Conservation (phyloP, 2,888 invertebrate genomes). For the Diachrysia chrysitis region DNA sequence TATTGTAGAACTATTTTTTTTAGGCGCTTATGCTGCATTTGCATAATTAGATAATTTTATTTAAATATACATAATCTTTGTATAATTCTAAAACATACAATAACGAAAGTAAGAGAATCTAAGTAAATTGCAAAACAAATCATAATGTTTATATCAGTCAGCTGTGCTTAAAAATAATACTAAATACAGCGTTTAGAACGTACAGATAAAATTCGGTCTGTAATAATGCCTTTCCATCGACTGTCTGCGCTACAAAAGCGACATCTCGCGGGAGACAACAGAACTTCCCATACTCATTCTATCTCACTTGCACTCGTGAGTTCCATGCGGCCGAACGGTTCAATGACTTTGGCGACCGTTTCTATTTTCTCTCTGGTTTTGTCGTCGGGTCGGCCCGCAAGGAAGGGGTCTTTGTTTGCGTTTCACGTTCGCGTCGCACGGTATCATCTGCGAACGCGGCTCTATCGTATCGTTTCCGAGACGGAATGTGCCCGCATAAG, state of each 20-base stretch:
- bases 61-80: too few relatives aligned
- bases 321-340: slow-evolving; percentile 83
- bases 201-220: slow-evolving; percentile 65
- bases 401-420: slow-evolving; percentile 89
- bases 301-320: slow-evolving; percentile 83
- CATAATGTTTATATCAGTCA: neutral
- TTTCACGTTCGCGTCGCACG: slow-evolving; percentile 87
- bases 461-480: slow-evolving; percentile 82
- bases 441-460: slow-evolving; percentile 81
- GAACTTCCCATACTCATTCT: slow-evolving; percentile 53
- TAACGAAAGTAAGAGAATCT: neutral
- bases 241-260: slow-evolving; percentile 51
- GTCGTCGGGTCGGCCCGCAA: slow-evolving; percentile 83
- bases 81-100: too few relatives aligned
- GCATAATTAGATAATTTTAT: too few relatives aligned
- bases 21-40: too few relatives aligned
- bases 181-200: neutral
- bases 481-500: slow-evolving; percentile 88
- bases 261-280: slow-evolving; percentile 70
- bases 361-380: slow-evolving; percentile 89
- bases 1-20: too few relatives aligned
- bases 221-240: slow-evolving; percentile 61
- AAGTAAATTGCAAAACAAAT: neutral
- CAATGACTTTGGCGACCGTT: slow-evolving; percentile 89
- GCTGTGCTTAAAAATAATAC: neutral